Evolutionary conservation across 2,888 invertebrate genomes (phyloP).

Genomic region (Sialis lutaria): DNA sequence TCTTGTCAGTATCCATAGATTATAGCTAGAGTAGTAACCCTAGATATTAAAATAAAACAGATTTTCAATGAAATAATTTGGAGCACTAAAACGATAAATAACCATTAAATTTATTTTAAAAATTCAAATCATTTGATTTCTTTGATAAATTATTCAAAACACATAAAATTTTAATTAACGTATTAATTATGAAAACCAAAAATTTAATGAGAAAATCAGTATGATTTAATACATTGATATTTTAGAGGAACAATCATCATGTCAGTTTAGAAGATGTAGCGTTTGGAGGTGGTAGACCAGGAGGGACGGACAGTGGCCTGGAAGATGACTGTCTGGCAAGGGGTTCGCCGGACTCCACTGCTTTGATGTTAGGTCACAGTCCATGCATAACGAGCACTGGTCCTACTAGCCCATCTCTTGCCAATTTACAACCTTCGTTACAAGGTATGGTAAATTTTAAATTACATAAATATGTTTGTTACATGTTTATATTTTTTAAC

Average conservation of each 20-base stretch:
- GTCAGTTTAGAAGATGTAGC: background rate
- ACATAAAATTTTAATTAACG: no score
- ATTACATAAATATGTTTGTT: no score
- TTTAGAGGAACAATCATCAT: constrained; percentile 2
- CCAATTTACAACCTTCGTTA: constrained; percentile 38
- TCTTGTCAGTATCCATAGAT: no score
- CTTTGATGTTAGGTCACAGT: constrained; percentile 20
- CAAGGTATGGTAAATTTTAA: constrained; percentile 25
- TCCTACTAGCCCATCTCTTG: constrained; percentile 32
- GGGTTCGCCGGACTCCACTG: constrained; percentile 2
- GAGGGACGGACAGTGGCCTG: background rate
- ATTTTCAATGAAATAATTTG: no score
- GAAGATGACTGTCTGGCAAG: constrained; percentile 3
- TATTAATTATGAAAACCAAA: no score
- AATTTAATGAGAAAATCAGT: background rate
- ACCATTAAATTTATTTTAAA: no score
- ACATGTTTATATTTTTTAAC: constrained; percentile 7
- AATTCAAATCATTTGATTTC: no score
- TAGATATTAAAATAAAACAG: no score
- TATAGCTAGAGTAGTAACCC: no score
- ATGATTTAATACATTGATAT: background rate
- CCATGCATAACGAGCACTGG: constrained; percentile 20
- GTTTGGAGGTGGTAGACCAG: background rate
- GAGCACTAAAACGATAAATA: no score
- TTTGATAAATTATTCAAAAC: no score